Evolutionary conservation across 2,113 vertebrate species (phyloP), one percentile per base, ranked within the genome.

Genomic region (Lethenteron camtschaticum): DNA sequence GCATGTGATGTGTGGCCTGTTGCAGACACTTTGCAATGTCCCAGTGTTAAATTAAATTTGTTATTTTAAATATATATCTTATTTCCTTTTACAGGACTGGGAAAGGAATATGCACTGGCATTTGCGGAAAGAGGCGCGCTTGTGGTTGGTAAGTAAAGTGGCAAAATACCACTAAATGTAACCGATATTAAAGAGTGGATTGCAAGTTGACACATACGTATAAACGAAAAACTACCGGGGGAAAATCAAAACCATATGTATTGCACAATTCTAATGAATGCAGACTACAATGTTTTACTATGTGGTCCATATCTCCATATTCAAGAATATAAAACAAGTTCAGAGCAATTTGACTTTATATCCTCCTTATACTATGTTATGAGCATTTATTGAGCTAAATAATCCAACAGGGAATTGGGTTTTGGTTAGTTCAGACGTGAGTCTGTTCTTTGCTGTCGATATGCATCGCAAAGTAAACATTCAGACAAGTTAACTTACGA

Each of bases 121-220:
- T 96, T 99, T 84, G 90, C 85, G 20, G 84, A 87, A 78, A 87
- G 89, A 85, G 92, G 94, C 70, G 94, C 92, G 68, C 86, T 81
- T 41, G 89, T 99, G 66, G 77, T 96, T 75, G 92, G 94, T 96
- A 83, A 83, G 82, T 82, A 68, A 41, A 41, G 41, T 41, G 5
- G 41, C 41, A 41, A 41, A 41, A 41, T 41, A 41, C 41, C 41
- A 41, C 41, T 7, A 41, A 41, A 7, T 41, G 41, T 5, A 41
- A 41, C 41, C 41, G 7, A 41, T 6, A 41, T 41, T 41, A 41
- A 41, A 7, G 4, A 1, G 41, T 41, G 41, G 41, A 41, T 41
- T 41, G 41, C 41, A 41, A 41, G 41, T 41, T 41, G 3, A 41
- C 41, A 41, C 41, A 41, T 41, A 41, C 5, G 41, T 41, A 41